A percentile compares a stretch with the other conserved stretches of the same genome.
These are phyloP conservation scores for Meloidogyne hapla DNA, from an alignment of 1,140 invertebrate species.

Conservation along the genomic window DNA sequence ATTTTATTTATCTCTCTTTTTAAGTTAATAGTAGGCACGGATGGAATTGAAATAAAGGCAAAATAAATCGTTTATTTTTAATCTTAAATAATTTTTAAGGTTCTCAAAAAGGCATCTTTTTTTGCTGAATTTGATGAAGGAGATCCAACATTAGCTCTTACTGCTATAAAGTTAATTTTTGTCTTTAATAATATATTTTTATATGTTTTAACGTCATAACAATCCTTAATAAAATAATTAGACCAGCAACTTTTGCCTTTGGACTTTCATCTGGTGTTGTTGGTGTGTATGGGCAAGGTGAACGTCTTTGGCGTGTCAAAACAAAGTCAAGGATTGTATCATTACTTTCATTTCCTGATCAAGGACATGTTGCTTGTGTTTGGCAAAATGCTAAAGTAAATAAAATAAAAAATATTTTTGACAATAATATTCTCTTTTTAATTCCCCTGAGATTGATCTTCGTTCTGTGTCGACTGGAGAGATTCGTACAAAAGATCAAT, in stretches of 20 bases:
- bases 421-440: not conserved
- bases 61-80: not conserved
- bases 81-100: constrained; percentile 14
- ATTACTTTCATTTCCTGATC: constrained; percentile 42
- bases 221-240: not conserved
- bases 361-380: constrained; percentile 37
- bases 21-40: constrained; percentile 46
- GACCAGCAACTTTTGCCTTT: constrained; percentile 41
- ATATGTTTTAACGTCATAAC: not conserved
- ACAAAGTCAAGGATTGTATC: constrained; percentile 49
- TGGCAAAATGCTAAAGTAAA: constrained; percentile 53
- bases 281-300: constrained; percentile 47
- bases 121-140: constrained; percentile 45
- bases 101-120: constrained; percentile 47
- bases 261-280: constrained; percentile 47
- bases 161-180: constrained; percentile 22
- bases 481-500: constrained; percentile 46
- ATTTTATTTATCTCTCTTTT: constrained; percentile 27
- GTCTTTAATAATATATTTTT: not conserved
- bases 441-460: constrained; percentile 40
- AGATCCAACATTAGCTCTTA: constrained; percentile 40
- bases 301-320: constrained; percentile 48
- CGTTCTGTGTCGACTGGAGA: constrained; percentile 38
- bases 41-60: constrained; percentile 49
- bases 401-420: not conserved